phyloP scores from a whole-genome alignment of 2,888 invertebrate species.

The Baccha elongata region DNA sequence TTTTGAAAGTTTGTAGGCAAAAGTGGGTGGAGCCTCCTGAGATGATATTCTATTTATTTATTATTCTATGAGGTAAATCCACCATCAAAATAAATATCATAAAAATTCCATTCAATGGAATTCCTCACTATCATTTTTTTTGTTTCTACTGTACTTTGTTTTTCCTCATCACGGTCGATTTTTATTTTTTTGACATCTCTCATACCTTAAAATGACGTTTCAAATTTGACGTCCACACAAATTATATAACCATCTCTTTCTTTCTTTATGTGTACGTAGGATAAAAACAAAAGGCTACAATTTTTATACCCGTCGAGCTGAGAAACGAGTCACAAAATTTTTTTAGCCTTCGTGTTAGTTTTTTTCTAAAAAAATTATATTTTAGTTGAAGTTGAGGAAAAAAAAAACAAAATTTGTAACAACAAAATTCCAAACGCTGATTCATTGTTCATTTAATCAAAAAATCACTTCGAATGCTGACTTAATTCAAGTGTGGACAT shows the following conservation, averaged over 20 bases:
- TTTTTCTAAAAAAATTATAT: constrained; percentile 46
- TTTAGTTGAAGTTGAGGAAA: background rate
- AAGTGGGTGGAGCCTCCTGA: too few relatives aligned
- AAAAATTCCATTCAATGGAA: background rate
- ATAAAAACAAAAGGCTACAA: constrained; percentile 72
- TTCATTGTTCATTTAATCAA: constrained; percentile 33
- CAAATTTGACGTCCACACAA: constrained; percentile 50
- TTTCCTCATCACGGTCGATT: constrained; percentile 18
- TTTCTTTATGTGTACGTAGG: constrained; percentile 68
- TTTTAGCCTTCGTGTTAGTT: constrained; percentile 67
- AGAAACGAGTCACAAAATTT: constrained; percentile 68
- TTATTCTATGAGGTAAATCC: too few relatives aligned
- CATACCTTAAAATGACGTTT: constrained; percentile 58
- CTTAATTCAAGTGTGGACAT: constrained; percentile 19
- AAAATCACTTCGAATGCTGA: constrained; percentile 42
- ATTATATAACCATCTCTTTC: constrained; percentile 51
- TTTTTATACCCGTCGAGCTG: constrained; percentile 57
- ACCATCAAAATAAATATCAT: background rate
- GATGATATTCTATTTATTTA: too few relatives aligned
- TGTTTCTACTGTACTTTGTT: constrained; percentile 24
- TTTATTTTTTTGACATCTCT: constrained; percentile 12
- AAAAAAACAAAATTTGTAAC: constrained; percentile 39
- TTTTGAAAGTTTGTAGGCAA: too few relatives aligned
- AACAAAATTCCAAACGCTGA: constrained; percentile 26
- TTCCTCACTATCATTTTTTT: constrained; percentile 21